A percentile compares a stretch with the other conserved stretches of the same genome.
Conservation (phyloP, 2,797 vertebrate species). For the Bufotes viridis region DNA sequence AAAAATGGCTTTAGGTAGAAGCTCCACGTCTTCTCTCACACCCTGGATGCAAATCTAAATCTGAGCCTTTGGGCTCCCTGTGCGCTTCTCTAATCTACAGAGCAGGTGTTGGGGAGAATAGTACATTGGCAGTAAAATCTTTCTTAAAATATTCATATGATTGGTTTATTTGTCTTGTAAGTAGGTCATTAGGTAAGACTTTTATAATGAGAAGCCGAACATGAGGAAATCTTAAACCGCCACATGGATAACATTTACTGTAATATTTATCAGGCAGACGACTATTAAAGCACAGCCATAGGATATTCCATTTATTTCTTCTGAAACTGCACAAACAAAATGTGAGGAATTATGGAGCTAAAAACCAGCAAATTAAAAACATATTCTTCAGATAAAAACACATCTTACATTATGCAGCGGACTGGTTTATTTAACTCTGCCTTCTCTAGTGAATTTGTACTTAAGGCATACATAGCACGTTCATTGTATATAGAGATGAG, state of each 20-base stretch:
- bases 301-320: background rate
- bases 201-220: conserved; percentile 9
- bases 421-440: background rate
- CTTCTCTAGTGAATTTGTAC: background rate
- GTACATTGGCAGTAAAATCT: conserved; percentile 20
- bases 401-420: background rate
- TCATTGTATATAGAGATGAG: too few species aligned
- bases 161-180: conserved; percentile 23
- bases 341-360: background rate
- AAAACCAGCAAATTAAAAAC: conserved; percentile 4
- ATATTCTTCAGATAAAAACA: conserved; percentile 13
- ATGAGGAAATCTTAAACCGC: conserved; percentile 5
- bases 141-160: conserved; percentile 27
- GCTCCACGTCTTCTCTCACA: background rate
- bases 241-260: background rate
- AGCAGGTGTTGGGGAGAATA: conserved; percentile 27
- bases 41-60: background rate
- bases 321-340: conserved; percentile 10
- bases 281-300: conserved; percentile 12
- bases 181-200: conserved; percentile 23
- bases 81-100: background rate
- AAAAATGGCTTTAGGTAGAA: background rate
- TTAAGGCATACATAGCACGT: background rate
- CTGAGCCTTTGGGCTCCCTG: background rate
- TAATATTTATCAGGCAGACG: conserved; percentile 28